Conservation (phyloP, 2,113 vertebrate species). For the Bostrychus sinensis region DNA sequence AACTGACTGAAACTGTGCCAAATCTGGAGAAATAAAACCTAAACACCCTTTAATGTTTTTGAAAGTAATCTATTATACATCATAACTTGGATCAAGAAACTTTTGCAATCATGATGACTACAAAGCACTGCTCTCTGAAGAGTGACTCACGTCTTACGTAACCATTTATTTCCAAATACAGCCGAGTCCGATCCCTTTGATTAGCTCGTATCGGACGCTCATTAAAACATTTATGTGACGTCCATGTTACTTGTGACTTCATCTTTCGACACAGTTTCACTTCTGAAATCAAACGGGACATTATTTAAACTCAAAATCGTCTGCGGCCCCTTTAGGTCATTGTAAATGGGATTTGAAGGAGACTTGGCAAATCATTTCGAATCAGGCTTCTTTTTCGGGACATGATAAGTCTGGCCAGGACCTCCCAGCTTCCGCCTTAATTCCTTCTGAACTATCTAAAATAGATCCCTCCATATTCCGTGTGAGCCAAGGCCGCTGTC, state of each 20-base stretch:
- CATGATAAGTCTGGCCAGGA: slow-evolving; percentile 41
- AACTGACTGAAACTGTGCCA: background rate
- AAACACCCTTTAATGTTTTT: slow-evolving; percentile 10
- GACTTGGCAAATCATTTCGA: slow-evolving; percentile 39
- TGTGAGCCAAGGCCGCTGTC: slow-evolving; percentile 64
- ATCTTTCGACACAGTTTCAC: background rate
- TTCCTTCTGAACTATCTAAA: slow-evolving; percentile 60
- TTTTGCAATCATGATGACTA: slow-evolving; percentile 15
- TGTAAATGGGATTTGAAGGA: slow-evolving; percentile 13
- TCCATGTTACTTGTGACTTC: background rate
- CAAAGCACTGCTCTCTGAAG: background rate
- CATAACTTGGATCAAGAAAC: slow-evolving; percentile 14
- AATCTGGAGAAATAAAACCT: slow-evolving; percentile 1
- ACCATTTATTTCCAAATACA: background rate
- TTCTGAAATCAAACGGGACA: background rate
- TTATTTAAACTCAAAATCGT: slow-evolving; percentile 2
- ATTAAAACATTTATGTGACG: background rate
- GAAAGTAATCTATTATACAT: slow-evolving; percentile 34
- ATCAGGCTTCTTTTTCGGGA: slow-evolving; percentile 48
- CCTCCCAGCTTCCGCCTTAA: slow-evolving; percentile 56
- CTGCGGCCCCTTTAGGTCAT: slow-evolving; percentile 11
- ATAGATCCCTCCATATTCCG: slow-evolving; percentile 59
- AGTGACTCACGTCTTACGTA: background rate
- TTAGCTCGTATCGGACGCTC: background rate
- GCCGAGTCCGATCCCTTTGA: slow-evolving; percentile 1